phyloP scores from a whole-genome alignment of 2,113 vertebrate genomes.

The Malurus elegans region DNA sequence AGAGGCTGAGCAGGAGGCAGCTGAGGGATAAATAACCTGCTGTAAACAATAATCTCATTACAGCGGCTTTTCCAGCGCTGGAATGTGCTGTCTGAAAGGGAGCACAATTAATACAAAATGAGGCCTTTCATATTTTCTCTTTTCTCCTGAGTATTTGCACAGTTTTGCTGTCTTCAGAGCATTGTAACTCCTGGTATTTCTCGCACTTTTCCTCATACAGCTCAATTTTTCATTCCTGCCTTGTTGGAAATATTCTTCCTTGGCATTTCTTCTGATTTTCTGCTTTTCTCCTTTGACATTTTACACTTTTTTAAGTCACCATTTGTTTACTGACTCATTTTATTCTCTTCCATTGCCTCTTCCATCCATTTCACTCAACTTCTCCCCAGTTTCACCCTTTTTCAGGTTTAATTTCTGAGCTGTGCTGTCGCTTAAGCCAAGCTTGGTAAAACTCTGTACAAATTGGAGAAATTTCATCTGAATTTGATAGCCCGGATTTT shows the following conservation, averaged over 20 bases:
- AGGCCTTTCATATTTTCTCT: not conserved
- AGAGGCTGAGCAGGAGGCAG: not conserved
- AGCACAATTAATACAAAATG: not conserved
- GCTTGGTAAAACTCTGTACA: not conserved
- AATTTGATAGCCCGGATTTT: not conserved
- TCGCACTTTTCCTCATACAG: not conserved
- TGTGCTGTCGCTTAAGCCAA: not conserved
- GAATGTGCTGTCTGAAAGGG: not conserved
- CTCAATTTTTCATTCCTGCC: not conserved
- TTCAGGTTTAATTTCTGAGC: not conserved
- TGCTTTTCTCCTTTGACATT: not conserved
- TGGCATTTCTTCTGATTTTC: not conserved
- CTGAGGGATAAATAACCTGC: conserved; percentile 22
- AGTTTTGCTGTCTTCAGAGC: not conserved
- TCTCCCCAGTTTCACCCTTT: not conserved
- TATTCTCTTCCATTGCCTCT: not conserved
- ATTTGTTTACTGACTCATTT: not conserved
- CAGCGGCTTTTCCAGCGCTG: not conserved
- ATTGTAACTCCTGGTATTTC: not conserved
- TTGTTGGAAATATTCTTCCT: not conserved
- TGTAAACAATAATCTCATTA: conserved; percentile 32
- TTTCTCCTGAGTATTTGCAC: not conserved
- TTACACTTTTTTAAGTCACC: not conserved
- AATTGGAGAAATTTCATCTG: not conserved
- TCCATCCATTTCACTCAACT: not conserved